Evolutionary conservation across 92 coral and sea anemone genomes (phyloP).

Genomic region (Palythoa grandiflora): DNA sequence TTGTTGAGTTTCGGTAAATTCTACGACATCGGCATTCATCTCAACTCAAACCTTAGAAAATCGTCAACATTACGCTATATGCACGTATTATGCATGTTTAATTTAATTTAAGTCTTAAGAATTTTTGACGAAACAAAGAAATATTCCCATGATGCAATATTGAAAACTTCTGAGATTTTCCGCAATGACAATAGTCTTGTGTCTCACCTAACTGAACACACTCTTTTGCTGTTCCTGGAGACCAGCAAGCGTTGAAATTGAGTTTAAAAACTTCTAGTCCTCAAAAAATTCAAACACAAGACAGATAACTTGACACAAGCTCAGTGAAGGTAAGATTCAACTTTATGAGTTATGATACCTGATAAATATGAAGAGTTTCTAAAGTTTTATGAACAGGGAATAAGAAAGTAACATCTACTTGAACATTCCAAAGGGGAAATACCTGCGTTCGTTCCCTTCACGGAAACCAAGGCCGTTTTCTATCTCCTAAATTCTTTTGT

Average conservation of each 20-base stretch:
- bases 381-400: background rate
- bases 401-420: background rate
- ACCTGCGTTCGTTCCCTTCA: background rate
- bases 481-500: no score
- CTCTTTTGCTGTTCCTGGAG: background rate
- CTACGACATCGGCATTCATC: background rate
- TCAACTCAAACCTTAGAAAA: background rate
- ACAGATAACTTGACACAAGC: background rate
- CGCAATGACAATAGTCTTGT: slow-evolving; percentile 21
- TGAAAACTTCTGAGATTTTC: slow-evolving; percentile 10
- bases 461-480: background rate
- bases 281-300: background rate
- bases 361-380: background rate
- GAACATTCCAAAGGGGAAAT: background rate
- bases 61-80: background rate
- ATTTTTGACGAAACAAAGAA: slow-evolving; percentile 2
- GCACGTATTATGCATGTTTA: background rate
- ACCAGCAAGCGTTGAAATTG: background rate
- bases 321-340: no score
- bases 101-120: background rate
- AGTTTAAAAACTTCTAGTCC: background rate
- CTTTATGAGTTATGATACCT: background rate
- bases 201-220: background rate
- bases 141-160: slow-evolving; percentile 33
- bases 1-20: no score